These are phyloP conservation scores for Nannobrachium achirus DNA, from an alignment of 2,113 vertebrate species.

Conservation along the genomic window DNA sequence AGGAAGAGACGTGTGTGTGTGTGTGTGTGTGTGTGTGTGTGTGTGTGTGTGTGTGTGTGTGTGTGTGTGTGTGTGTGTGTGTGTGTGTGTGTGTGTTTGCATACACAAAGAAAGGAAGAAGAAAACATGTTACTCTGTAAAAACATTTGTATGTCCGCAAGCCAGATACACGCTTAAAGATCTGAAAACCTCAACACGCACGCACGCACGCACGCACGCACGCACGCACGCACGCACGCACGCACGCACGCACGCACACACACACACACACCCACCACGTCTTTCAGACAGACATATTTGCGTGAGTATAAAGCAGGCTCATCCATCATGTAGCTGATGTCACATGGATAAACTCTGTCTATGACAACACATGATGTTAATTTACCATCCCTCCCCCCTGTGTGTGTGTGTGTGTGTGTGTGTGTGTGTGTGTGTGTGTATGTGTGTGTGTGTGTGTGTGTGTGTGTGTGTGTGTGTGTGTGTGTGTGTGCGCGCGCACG, in stretches of 20 bases:
- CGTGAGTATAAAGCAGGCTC: slow-evolving; percentile 55
- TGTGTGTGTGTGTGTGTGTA: slow-evolving; percentile 9
- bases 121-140: background rate
- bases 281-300: background rate
- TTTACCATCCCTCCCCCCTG: slow-evolving; percentile 50
- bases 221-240: background rate
- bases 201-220: slow-evolving; percentile 23
- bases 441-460: slow-evolving; percentile 33
- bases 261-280: slow-evolving; percentile 49
- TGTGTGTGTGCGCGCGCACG: background rate
- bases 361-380: slow-evolving; percentile 66
- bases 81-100: background rate
- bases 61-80: no score
- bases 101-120: background rate
- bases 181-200: slow-evolving; percentile 8
- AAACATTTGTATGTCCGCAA: slow-evolving; percentile 40
- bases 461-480: slow-evolving; percentile 12
- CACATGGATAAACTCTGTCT: slow-evolving; percentile 65
- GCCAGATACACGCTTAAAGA: slow-evolving; percentile 16
- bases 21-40: no score
- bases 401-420: slow-evolving; percentile 21
- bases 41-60: background rate
- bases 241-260: slow-evolving; percentile 5
- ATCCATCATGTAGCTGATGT: slow-evolving; percentile 76
- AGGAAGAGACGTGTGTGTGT: no score